phyloP scores from a whole-genome alignment of 2,888 invertebrate genomes.

The Carcina quercana region DNA sequence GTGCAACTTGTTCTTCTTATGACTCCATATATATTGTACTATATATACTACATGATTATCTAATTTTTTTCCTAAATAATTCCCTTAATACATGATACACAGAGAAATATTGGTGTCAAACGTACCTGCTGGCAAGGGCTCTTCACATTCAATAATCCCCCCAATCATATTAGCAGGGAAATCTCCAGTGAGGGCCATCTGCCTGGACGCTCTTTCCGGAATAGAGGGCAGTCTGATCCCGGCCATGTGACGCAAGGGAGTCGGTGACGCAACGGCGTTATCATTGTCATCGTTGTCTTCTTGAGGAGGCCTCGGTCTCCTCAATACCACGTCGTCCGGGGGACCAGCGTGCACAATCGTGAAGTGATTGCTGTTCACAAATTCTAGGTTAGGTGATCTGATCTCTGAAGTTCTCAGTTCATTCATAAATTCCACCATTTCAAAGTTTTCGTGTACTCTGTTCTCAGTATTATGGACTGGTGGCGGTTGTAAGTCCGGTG shows the following conservation, averaged over 20 bases:
- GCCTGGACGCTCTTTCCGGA: constrained; percentile 79
- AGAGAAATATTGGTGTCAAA: no score
- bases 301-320: constrained; percentile 46
- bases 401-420: constrained; percentile 68
- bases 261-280: constrained; percentile 69
- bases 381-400: constrained; percentile 69
- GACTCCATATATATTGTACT: no score
- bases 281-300: constrained; percentile 63
- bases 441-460: constrained; percentile 50
- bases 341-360: constrained; percentile 69
- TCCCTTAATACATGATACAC: no score
- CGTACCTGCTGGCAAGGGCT: constrained; percentile 90
- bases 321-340: constrained; percentile 63
- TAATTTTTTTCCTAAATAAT: no score
- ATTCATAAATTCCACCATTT: constrained; percentile 65
- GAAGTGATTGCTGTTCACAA: constrained; percentile 73
- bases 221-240: constrained; percentile 87
- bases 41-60: no score
- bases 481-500: constrained; percentile 70
- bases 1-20: no score
- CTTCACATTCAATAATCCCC: constrained; percentile 79
- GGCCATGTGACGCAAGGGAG: constrained; percentile 80
- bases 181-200: constrained; percentile 73
- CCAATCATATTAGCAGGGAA: constrained; percentile 71
- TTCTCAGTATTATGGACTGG: constrained; percentile 55